Conservation (phyloP, 2,797 vertebrate genomes). For the Channa striata region DNA sequence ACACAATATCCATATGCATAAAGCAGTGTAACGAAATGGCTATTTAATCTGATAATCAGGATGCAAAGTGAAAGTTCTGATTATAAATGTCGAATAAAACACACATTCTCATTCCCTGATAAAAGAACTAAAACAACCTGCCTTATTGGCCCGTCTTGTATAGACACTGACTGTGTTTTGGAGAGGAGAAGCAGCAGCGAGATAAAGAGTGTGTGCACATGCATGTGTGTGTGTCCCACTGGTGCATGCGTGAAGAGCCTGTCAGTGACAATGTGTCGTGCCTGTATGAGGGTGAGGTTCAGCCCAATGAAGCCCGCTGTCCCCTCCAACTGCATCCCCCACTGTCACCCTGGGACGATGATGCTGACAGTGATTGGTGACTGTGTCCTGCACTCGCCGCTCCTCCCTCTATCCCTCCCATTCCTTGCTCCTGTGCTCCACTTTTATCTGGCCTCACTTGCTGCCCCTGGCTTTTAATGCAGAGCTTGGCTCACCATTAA, state of each 20-base stretch:
- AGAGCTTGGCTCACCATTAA: constrained; percentile 84
- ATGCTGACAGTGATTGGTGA: constrained; percentile 84
- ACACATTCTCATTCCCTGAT: constrained; percentile 16
- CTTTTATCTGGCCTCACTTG: constrained; percentile 81
- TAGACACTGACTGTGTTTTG: constrained; percentile 7
- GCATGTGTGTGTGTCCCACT: constrained; percentile 33
- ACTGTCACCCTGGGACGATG: constrained; percentile 74
- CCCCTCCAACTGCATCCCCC: constrained; percentile 64
- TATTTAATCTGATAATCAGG: neutral
- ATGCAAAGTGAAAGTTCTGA: neutral
- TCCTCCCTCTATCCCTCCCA: constrained; percentile 60
- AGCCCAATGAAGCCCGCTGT: constrained; percentile 68
- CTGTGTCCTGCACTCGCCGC: constrained; percentile 72
- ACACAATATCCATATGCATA: neutral
- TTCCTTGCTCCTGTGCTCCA: constrained; percentile 75
- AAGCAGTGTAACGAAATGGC: neutral
- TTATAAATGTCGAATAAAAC: neutral
- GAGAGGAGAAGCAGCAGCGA: constrained; percentile 26
- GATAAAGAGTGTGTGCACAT: constrained; percentile 28
- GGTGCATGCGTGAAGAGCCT: constrained; percentile 58
- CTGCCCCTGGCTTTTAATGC: constrained; percentile 82
- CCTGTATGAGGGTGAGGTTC: constrained; percentile 65
- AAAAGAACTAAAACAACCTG: neutral
- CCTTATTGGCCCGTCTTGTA: constrained; percentile 17
- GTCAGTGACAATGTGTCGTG: constrained; percentile 71